Evolutionary conservation across 2,113 vertebrate genomes (phyloP), one percentile per base, ranked within the genome.

Genomic region (Lepisosteus oculatus): DNA sequence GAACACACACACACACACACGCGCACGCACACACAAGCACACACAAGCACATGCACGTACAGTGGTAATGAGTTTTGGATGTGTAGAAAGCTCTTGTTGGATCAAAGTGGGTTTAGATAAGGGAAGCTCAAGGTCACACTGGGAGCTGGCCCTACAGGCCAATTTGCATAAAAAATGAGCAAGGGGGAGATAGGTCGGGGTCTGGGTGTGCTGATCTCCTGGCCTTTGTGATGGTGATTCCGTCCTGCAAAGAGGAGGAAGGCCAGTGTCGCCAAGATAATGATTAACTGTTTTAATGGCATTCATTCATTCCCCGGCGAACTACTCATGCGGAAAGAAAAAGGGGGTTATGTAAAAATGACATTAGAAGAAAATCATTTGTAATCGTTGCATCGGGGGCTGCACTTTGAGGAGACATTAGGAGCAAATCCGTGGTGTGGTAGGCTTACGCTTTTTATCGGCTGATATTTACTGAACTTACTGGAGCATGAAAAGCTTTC

Each of bases 241-340:
- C 44, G 29, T 61, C 72, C 89, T 91, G 72, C 85, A 86, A 86
- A 88, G 81, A 89, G 78, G 83, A 89, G 83, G 85, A 86, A 89
- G 91, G 81, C 90, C 86, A 91, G 81, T 91, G 89, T 91, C 90
- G 55, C 90, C 88, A 91, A 45, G 92, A 93, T 93, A 94, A 94
- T 94, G 93, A 94, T 93, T 92, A 94, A 94, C 91, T 94, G 92
- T 94, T 93, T 93, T 94, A 94, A 94, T 94, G 90, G 90, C 92
- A 91, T 93, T 92, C 92, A 93, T 93, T 93, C 93, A 91, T 92
- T 92, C 87, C 74, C 8, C 85, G 90, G 54, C 91, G 87, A 92
- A 89, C 93, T 94, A 92, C 91, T 94, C 93, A 93, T 93, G 93
- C 93, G 93, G 93, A 94, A 94, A 94, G 29, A 29, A 93, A 93